Base-by-base conservation (phyloP, 1,140 invertebrate species). In the Eriosoma lanigerum region DNA sequence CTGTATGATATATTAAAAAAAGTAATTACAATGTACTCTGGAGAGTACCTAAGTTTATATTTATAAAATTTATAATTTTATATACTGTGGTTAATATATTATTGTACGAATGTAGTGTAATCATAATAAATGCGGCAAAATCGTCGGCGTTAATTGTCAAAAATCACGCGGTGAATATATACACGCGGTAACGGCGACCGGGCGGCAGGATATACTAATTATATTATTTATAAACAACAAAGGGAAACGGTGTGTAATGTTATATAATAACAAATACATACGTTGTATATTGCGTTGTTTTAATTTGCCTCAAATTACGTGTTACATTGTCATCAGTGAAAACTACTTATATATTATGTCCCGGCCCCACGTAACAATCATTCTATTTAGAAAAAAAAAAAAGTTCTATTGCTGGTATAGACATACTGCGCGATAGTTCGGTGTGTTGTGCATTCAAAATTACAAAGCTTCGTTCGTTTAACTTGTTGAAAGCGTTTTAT, bases 271-370 rank as follows among this genome's bases (percentile, higher is more conserved):
- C 29, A 62, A 32, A 46, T 26, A 29, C 46, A 76, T 60, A 56
- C 73, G 21, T 13, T n/a, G 38, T 60, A 76, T 60, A 24, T 76
- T 26, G 15, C 15, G 32, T 56, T 44, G 72, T 75, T 54, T 76
- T 76, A 76, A 76, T 76, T 56, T 46, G 46, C n/a, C 10, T 29
- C 15, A 46, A 44, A 58, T 46, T 76, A 76, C 73, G 73, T 76
- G 73, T 58, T 76, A 60, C 38, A 26, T 76, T 46, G 38, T 58
- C 73, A 76, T 76, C 73, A 60, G 32, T 10, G 21, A 60, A 46
- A 32, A 56, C 19, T 21, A 54, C 4, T 38, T 38, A 4, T 38
- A 38, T 38, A 38, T 38, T 38, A 38, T 4, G 32, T 38, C 3
- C 24, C n/a, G n/a, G 15, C 24, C n/a, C 48, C 17, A 12, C 26